These are phyloP conservation scores for Emydocephalus ijimae DNA, from an alignment of 2,113 vertebrate genomes.

Conservation along the genomic window DNA sequence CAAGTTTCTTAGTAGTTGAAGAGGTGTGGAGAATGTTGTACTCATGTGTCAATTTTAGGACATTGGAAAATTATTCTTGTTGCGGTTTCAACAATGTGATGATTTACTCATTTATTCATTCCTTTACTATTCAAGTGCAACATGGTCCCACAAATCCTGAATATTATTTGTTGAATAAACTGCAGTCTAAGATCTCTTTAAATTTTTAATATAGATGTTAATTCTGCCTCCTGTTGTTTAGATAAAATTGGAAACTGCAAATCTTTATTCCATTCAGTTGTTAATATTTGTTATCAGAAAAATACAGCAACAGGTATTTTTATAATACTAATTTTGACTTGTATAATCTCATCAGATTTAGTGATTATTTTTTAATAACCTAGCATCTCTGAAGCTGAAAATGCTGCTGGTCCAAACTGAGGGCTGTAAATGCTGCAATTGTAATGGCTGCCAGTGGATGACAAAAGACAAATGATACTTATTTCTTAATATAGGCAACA, in stretches of 20 bases:
- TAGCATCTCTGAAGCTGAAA: background rate
- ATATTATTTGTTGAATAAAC: too few relatives aligned
- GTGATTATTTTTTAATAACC: background rate
- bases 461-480: background rate
- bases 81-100: too few relatives aligned
- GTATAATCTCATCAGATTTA: background rate
- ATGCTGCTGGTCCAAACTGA: background rate
- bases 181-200: background rate
- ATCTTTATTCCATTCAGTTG: background rate
- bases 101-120: too few relatives aligned
- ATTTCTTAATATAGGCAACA: background rate
- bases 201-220: background rate
- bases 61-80: too few relatives aligned
- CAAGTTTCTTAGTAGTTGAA: too few relatives aligned
- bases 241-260: background rate
- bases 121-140: too few relatives aligned
- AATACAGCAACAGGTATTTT: background rate
- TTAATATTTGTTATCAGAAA: background rate
- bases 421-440: background rate
- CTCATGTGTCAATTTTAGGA: too few relatives aligned
- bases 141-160: too few relatives aligned
- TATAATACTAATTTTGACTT: background rate
- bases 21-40: too few relatives aligned
- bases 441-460: background rate
- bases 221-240: background rate